These are phyloP conservation scores for Protobothrops flavoviridis DNA, from an alignment of 2,113 vertebrate species.

Conservation along the genomic window DNA sequence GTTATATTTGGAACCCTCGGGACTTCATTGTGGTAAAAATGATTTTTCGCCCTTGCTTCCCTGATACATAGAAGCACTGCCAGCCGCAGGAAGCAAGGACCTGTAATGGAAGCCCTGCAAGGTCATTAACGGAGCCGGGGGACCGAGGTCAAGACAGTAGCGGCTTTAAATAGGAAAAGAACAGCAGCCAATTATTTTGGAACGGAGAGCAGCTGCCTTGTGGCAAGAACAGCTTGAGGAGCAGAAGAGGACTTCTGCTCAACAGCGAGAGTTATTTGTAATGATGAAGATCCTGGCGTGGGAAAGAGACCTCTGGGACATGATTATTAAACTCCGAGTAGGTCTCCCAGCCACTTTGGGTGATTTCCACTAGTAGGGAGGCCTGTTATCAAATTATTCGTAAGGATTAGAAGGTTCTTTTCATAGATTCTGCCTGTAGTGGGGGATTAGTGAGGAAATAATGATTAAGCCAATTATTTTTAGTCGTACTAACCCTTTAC, in stretches of 20 bases:
- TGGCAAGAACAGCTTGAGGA: conserved; percentile 47
- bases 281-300: conserved; percentile 19
- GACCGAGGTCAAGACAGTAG: conserved; percentile 46
- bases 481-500: fast-evolving
- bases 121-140: conserved; percentile 54
- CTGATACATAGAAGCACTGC: conserved; percentile 46
- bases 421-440: not conserved
- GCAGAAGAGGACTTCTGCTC: not conserved
- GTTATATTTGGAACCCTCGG: conserved; percentile 28
- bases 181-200: conserved; percentile 58
- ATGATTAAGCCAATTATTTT: not conserved
- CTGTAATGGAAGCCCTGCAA: conserved; percentile 61
- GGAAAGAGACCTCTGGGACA: not conserved
- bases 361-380: not conserved
- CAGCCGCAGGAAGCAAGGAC: conserved; percentile 54
- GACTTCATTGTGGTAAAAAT: conserved; percentile 46
- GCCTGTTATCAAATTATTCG: not conserved
- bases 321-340: not conserved
- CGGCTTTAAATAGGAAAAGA: conserved; percentile 61
- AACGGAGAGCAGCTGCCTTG: conserved; percentile 38
- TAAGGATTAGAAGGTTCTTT: not conserved
- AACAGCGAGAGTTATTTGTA: not conserved
- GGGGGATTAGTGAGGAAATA: not conserved
- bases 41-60: conserved; percentile 36
- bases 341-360: not conserved